Base-by-base conservation (phyloP, 2,888 invertebrate species). In the Drosophila greeni region DNA sequence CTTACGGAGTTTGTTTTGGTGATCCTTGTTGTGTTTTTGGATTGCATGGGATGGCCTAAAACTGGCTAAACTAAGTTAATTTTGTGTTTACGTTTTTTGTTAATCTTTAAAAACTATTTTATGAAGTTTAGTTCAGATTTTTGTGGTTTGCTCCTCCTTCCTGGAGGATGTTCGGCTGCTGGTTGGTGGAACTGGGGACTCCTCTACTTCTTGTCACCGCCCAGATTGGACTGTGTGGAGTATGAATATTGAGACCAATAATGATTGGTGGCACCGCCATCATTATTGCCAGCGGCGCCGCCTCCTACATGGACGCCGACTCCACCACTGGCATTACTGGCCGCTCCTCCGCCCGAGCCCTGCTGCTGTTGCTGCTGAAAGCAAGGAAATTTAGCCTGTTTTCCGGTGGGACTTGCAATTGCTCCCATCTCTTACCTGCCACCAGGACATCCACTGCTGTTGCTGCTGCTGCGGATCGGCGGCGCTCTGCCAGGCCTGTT, bases 181-280 rank as follows among this genome's bases (percentile, higher is more conserved):
- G 54, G 26, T 39, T 40, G 66, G 20, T 48, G 58, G 52, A 47
- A 60, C 51, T 33, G 36, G 60, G 60, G n/a, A 33, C 20, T 48
- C 60, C 24, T 45, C 62, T 74, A 82, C 62, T 82, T 82, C 58
- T 82, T 82, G 64, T 74, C 76, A 72, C 62, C 66, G 52, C 73
- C 82, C 57, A 74, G 66, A 66, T 79, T 83, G 72, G 82, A 85
- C 75, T 78, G 83, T 69, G 86, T 84, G 65, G 85, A 85, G 75
- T 87, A 87, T 74, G 87, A 87, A 86, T 87, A 87, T 82, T 87
- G 87, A 70, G 87, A 87, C 87, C 87, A 87, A 82, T 87, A 87
- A 74, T 86, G 86, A 72, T 86, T 86, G 58, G 82, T 70, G 72
- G 86, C 86, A 66, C 82, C 72, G 61, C 74, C 70, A 67, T 82